Conservation (phyloP, 2,888 invertebrate species). For the Electrophaes corylata region DNA sequence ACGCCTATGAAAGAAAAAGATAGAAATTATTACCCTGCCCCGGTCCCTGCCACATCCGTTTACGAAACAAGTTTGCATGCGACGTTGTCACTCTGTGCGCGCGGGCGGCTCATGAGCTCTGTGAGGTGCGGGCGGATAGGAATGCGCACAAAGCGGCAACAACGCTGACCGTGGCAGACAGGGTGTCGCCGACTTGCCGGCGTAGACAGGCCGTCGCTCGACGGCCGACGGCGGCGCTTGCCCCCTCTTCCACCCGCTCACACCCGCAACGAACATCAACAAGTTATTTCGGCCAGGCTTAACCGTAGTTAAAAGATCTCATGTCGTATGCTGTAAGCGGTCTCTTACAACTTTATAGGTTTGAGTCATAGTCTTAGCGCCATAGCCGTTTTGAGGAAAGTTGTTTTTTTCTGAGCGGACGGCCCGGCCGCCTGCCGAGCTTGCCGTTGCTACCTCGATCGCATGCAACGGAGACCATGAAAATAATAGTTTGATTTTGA, state of each 20-base stretch:
- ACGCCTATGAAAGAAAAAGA: constrained; percentile 55
- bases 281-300: constrained; percentile 80
- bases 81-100: constrained; percentile 81
- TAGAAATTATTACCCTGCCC: constrained; percentile 69
- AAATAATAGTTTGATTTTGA: constrained; percentile 55
- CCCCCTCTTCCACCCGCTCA: constrained; percentile 65
- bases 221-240: constrained; percentile 81
- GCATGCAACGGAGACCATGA: constrained; percentile 70
- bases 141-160: constrained; percentile 86
- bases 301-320: constrained; percentile 63
- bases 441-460: constrained; percentile 65
- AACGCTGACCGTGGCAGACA: constrained; percentile 93
- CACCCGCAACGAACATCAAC: constrained; percentile 80
- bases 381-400: constrained; percentile 83
- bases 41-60: constrained; percentile 87
- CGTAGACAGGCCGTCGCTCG: constrained; percentile 92
- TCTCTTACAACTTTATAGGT: constrained; percentile 62
- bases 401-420: constrained; percentile 71
- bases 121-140: constrained; percentile 80
- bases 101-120: constrained; percentile 73
- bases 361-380: constrained; percentile 68
- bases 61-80: constrained; percentile 88
- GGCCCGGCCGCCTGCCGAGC: constrained; percentile 70
- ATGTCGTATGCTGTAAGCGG: constrained; percentile 54
- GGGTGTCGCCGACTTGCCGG: constrained; percentile 95